A percentile compares a stretch with the other conserved stretches of the same genome.
Evolutionary conservation across 1,140 invertebrate genomes (phyloP).

Genomic region (Eurosta solidaginis): DNA sequence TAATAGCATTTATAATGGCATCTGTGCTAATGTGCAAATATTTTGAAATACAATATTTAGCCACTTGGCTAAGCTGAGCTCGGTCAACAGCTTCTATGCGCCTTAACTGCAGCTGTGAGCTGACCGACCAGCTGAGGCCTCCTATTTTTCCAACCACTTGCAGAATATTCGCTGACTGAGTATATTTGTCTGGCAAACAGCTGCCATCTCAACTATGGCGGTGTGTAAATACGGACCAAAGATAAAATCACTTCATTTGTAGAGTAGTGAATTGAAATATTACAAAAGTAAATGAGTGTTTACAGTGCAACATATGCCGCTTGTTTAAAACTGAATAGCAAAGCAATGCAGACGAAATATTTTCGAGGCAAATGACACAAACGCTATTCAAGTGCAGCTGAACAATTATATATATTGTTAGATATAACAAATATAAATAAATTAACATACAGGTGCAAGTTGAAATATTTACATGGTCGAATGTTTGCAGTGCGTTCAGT

Average conservation of each 20-base stretch:
- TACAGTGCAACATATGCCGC: background rate
- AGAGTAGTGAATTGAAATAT: background rate
- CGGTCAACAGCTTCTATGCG: background rate
- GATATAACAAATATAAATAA: too few species aligned
- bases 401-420: too few species aligned
- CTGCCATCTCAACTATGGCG: background rate
- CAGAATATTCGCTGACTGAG: background rate
- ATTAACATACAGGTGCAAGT: background rate
- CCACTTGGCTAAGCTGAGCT: background rate
- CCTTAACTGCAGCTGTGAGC: background rate
- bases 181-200: constrained; percentile 10
- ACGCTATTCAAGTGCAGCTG: background rate
- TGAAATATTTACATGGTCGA: background rate
- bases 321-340: background rate
- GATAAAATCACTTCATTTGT: constrained; percentile 25
- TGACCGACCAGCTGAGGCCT: background rate
- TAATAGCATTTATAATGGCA: background rate
- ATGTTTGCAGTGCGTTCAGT: too few species aligned
- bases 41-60: constrained; percentile 3
- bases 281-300: background rate
- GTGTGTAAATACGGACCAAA: constrained; percentile 1
- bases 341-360: background rate
- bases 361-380: background rate
- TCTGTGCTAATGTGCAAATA: constrained; percentile 13
- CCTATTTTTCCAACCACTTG: background rate